phyloP scores from a whole-genome alignment of 2,797 vertebrate genomes.

The Mus caroli region DNA sequence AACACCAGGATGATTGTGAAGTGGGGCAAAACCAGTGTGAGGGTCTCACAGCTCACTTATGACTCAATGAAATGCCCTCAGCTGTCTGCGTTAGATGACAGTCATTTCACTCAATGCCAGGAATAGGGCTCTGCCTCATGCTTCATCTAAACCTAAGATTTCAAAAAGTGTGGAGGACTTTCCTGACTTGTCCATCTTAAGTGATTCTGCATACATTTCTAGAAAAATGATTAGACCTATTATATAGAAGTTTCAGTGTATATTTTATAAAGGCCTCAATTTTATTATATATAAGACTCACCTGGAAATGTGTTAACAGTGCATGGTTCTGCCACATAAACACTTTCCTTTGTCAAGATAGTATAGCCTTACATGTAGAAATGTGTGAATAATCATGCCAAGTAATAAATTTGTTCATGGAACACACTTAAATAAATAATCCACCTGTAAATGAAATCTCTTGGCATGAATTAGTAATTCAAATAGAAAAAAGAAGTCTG shows the following conservation, averaged over 20 bases:
- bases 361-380: not conserved
- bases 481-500: not conserved
- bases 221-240: too few species aligned
- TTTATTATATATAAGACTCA: not conserved
- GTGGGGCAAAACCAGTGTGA: not conserved
- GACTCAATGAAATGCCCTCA: not conserved
- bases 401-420: not conserved
- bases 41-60: not conserved
- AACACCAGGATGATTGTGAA: not conserved
- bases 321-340: not conserved
- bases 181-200: not conserved
- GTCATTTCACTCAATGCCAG: not conserved
- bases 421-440: too few species aligned
- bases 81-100: not conserved
- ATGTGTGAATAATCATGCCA: not conserved
- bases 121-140: not conserved
- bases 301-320: not conserved
- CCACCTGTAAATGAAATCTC: not conserved
- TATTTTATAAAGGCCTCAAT: not conserved
- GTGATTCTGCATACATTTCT: too few species aligned
- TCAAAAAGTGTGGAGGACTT: not conserved
- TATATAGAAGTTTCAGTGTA: not conserved
- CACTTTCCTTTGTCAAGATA: not conserved
- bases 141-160: not conserved
- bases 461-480: not conserved